Evolutionary conservation across 2,888 invertebrate genomes (phyloP).

Genomic region (Limenitis camilla): DNA sequence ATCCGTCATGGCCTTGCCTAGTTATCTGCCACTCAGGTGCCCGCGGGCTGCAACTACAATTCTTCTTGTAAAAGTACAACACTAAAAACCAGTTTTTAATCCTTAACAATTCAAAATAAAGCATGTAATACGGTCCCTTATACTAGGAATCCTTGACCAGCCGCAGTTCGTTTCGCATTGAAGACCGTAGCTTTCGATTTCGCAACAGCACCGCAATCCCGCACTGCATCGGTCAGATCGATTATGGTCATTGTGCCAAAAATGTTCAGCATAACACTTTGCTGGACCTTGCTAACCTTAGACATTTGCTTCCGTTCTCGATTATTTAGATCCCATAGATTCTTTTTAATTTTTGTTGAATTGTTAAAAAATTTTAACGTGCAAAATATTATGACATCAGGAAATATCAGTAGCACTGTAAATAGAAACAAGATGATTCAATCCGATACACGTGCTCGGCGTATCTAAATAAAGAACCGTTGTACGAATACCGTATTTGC

Average conservation of each 20-base stretch:
- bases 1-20: conserved; percentile 56
- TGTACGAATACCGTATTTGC: conserved; percentile 52
- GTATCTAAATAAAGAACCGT: conserved; percentile 64
- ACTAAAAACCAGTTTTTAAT: too few relatives aligned
- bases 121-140: conserved; percentile 2
- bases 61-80: neutral
- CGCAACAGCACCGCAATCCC: conserved; percentile 37
- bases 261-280: conserved; percentile 45
- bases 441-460: conserved; percentile 52
- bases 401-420: conserved; percentile 43
- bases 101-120: too few relatives aligned
- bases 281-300: conserved; percentile 34
- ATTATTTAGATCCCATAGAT: too few relatives aligned
- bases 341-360: conserved; percentile 4
- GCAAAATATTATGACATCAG: conserved; percentile 39
- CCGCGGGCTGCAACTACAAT: neutral
- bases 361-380: conserved; percentile 26
- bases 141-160: conserved; percentile 46
- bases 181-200: conserved; percentile 51
- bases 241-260: conserved; percentile 59
- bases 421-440: conserved; percentile 55
- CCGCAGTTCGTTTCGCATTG: conserved; percentile 45
- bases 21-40: conserved; percentile 25
- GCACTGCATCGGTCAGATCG: conserved; percentile 45
- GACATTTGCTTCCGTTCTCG: neutral